phyloP scores from a whole-genome alignment of 1,140 invertebrate species.

The Hyphantria cunea region DNA sequence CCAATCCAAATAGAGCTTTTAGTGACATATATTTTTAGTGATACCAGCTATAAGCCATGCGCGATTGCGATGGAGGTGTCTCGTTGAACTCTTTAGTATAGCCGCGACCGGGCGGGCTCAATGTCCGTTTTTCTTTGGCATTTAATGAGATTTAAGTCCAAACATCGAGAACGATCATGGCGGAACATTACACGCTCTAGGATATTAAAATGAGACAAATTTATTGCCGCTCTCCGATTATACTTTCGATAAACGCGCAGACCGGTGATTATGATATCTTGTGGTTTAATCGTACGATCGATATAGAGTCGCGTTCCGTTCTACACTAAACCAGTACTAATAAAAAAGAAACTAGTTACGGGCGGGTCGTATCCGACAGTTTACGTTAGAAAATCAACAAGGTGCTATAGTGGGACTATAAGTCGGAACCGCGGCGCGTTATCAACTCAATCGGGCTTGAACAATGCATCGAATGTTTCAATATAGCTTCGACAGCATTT shows the following conservation, averaged over 20 bases:
- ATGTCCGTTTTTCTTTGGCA: constrained; percentile 40
- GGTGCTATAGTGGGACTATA: constrained; percentile 54
- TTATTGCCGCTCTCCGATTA: constrained; percentile 77
- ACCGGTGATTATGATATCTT: constrained; percentile 81
- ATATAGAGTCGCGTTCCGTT: constrained; percentile 69
- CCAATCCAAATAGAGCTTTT: too few relatives aligned
- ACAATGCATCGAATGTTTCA: constrained; percentile 79
- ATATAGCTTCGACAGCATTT: constrained; percentile 78
- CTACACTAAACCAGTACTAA: constrained; percentile 75
- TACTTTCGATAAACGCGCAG: constrained; percentile 76
- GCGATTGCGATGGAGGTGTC: constrained; percentile 29
- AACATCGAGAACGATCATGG: constrained; percentile 58
- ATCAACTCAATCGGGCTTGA: constrained; percentile 68
- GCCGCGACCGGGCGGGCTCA: constrained; percentile 35
- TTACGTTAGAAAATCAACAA: constrained; percentile 77
- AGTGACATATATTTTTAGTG: too few relatives aligned
- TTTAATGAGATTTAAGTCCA: constrained; percentile 58
- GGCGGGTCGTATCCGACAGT: constrained; percentile 62
- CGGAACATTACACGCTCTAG: constrained; percentile 71
- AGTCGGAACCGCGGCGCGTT: constrained; percentile 67
- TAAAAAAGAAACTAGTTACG: constrained; percentile 78
- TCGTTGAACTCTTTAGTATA: constrained; percentile 73
- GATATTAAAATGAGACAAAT: constrained; percentile 80
- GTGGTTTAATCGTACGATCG: constrained; percentile 74
- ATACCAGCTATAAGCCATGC: too few relatives aligned